phyloP scores from a whole-genome alignment of 2,797 vertebrate genomes.

The Sandelia bainsii region DNA sequence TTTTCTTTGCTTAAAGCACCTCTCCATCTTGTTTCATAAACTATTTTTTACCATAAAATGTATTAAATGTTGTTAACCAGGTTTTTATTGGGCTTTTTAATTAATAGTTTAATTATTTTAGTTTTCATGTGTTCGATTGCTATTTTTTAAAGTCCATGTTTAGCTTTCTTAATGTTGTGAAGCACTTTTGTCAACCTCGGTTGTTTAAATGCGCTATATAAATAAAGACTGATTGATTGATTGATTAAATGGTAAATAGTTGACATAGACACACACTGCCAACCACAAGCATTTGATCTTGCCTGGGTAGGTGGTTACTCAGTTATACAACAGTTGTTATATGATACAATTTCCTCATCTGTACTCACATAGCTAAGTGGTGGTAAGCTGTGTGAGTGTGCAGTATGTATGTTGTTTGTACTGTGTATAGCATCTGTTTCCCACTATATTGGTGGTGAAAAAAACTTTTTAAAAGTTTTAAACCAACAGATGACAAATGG shows the following conservation, averaged over 20 bases:
- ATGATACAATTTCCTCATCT: not conserved
- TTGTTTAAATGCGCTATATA: no score
- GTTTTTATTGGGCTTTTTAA: no score
- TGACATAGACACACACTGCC: no score
- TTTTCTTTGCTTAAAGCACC: not conserved
- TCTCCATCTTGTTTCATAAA: not conserved
- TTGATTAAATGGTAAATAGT: not conserved
- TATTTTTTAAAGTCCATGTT: no score
- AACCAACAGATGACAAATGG: constrained; percentile 62
- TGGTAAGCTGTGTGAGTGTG: no score
- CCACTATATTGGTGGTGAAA: constrained; percentile 29
- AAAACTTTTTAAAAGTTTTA: not conserved
- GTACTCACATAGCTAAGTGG: no score
- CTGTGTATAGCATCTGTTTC: constrained; percentile 50
- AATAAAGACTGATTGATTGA: no score
- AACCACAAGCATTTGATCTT: not conserved
- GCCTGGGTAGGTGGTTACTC: not conserved
- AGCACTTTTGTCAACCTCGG: no score
- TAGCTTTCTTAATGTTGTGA: no score
- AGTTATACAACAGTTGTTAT: not conserved
- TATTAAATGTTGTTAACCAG: no score
- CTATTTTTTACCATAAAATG: not conserved
- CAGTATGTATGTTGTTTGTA: not conserved
- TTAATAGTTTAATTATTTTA: no score
- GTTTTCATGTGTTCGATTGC: no score